Base-by-base conservation (phyloP, 2,888 invertebrate genomes). In the Acholoe squamosa region DNA sequence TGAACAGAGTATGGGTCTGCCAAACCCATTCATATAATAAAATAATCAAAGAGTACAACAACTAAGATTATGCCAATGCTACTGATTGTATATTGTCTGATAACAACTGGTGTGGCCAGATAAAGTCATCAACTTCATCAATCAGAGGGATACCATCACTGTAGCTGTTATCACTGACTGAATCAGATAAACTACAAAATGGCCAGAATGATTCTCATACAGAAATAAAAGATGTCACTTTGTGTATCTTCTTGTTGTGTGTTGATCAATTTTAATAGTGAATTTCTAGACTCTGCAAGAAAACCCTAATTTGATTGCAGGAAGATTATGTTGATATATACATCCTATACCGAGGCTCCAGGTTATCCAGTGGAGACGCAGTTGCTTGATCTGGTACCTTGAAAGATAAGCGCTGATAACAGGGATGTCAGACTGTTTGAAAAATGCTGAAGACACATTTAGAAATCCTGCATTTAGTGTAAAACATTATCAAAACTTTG, bases 141-240 rank as follows among this genome's bases (percentile, higher is more conserved):
- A 61, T 61, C 22, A n/a, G 61, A 61, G 25, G 12, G 25, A 31
- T 76, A 76, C 19, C 76, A 76, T 31, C 76, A 28, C 31, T 5
- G 25, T 76, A 76, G 31, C 31, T 3, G 61, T 61, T 61, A 22
- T 5, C 5, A 14, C 61, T n/a, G 25, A 31, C 28, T 14, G 7
- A 0, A 31, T 3, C 25, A 28, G 25, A 28, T 1, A 16, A 76
- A 22, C 76, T n/a, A 3, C 5, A 16, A 80, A 34, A 33, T 80
- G 80, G 43, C 43, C 34, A 80, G 80, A 22, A 16, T 43, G 80
- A 80, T 80, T 80, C 80, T 80, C 19, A 80, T 3, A 43, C 80
- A 43, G 33, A 80, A 80, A 34, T 76, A 76, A 76, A 80, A 5
- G 31, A 80, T 80, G 80, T 80, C 80, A 80, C 33, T 80, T 19